A percentile compares a stretch with the other conserved stretches of the same genome.
These are phyloP conservation scores for Busseola fusca DNA, from an alignment of 2,888 invertebrate species.

Conservation along the genomic window DNA sequence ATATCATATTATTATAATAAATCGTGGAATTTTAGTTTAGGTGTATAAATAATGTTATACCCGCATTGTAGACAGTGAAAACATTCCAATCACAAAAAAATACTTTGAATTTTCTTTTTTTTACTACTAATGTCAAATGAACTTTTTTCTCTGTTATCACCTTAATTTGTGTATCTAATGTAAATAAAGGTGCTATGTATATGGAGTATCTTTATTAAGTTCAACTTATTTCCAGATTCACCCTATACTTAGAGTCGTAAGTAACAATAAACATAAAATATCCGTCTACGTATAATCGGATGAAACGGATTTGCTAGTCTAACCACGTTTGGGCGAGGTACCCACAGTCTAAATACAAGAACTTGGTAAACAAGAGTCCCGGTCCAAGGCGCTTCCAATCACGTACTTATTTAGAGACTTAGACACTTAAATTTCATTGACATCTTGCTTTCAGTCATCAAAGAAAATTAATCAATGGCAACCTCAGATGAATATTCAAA, in stretches of 20 bases:
- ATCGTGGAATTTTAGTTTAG: too few relatives aligned
- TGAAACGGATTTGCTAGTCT: constrained; percentile 48
- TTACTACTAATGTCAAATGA: neutral
- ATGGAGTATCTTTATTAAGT: constrained; percentile 27
- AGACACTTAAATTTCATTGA: constrained; percentile 34
- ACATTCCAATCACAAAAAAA: constrained; percentile 5
- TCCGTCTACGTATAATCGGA: constrained; percentile 39
- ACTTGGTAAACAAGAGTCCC: constrained; percentile 35
- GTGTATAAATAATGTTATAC: neutral
- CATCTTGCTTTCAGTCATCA: constrained; percentile 30
- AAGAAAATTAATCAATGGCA: constrained; percentile 46
- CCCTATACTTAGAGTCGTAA: constrained; percentile 20
- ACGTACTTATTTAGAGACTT: constrained; percentile 20
- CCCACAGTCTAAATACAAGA: constrained; percentile 47
- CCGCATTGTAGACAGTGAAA: neutral
- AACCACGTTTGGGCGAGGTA: constrained; percentile 47
- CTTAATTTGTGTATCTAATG: neutral
- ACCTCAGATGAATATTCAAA: constrained; percentile 50
- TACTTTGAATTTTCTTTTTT: neutral
- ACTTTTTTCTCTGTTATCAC: neutral
- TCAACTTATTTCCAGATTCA: constrained; percentile 27
- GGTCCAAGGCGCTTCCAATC: constrained; percentile 25
- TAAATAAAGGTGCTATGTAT: neutral
- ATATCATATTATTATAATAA: too few relatives aligned
- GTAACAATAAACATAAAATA: constrained; percentile 49